These are phyloP conservation scores for Petrosia ficiformis DNA, from an alignment of 37 sponge, comb jelly and placozoan species.

Conservation along the genomic window DNA sequence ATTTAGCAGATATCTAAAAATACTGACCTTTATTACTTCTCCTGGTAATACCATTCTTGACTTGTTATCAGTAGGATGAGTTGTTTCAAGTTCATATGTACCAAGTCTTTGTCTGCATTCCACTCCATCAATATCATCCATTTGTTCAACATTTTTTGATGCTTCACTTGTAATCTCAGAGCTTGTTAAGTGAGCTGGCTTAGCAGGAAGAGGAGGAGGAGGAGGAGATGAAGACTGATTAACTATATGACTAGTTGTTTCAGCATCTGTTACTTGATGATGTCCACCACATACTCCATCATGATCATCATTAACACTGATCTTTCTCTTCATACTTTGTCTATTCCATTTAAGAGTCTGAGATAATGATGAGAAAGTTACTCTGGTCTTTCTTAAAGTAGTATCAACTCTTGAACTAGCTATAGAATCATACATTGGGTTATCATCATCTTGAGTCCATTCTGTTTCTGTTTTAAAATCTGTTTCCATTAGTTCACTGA, in stretches of 20 bases:
- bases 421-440: conserved; percentile 44
- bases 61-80: background rate
- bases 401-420: conserved; percentile 33
- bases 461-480: conserved; percentile 8
- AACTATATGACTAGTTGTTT: too few relatives aligned
- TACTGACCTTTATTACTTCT: conserved; percentile 1
- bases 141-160: background rate
- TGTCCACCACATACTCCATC: too few relatives aligned
- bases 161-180: background rate
- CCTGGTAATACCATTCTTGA: background rate
- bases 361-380: conserved; percentile 26
- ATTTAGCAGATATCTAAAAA: too few relatives aligned
- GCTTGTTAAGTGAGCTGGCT: too few relatives aligned
- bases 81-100: background rate
- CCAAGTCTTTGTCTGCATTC: background rate
- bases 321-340: background rate
- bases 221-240: too few relatives aligned
- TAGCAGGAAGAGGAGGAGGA: too few relatives aligned
- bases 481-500: conserved; percentile 14
- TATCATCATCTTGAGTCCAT: conserved; percentile 23
- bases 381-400: conserved; percentile 16
- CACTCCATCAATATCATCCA: background rate
- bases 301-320: background rate
- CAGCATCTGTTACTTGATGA: too few relatives aligned
- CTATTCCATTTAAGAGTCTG: conserved; percentile 6